Percentiles rank a stretch among this genome's conserved stretches.
These are phyloP conservation scores for Cylas formicarius DNA, from an alignment of 1,140 invertebrate species.

Conservation along the genomic window DNA sequence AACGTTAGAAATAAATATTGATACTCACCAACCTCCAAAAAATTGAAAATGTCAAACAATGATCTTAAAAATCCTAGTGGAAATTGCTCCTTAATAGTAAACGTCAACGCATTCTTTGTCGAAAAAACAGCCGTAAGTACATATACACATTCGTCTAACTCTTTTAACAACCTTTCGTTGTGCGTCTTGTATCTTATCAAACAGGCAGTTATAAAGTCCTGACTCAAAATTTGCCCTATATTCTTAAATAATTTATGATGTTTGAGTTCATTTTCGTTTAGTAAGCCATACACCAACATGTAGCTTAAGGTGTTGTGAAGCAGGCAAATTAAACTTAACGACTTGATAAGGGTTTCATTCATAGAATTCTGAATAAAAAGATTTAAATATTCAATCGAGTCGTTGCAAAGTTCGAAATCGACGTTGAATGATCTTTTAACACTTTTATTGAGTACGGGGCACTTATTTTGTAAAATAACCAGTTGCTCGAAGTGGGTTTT, in stretches of 20 bases:
- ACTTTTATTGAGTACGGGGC: not conserved
- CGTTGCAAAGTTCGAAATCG: slow-evolving; percentile 6
- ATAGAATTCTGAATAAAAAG: slow-evolving; percentile 2
- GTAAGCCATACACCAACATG: slow-evolving; percentile 14
- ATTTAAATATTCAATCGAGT: slow-evolving; percentile 14
- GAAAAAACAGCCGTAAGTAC: slow-evolving; percentile 21
- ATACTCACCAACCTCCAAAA: slow-evolving; percentile 20
- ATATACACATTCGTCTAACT: slow-evolving; percentile 2
- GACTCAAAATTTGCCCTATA: slow-evolving; percentile 13
- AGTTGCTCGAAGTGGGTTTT: slow-evolving; percentile 25
- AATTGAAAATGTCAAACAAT: slow-evolving; percentile 19
- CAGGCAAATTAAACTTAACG: slow-evolving; percentile 17
- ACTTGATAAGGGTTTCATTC: slow-evolving; percentile 3
- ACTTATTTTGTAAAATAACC: slow-evolving; percentile 2
- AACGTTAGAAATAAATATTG: no score
- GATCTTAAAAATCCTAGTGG: slow-evolving; percentile 18
- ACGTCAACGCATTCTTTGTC: slow-evolving; percentile 10
- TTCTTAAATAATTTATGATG: slow-evolving; percentile 7
- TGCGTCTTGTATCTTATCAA: slow-evolving; percentile 13
- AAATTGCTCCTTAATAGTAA: slow-evolving; percentile 18
- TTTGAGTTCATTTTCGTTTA: slow-evolving; percentile 13
- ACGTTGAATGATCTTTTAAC: slow-evolving; percentile 12
- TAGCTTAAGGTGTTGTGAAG: slow-evolving; percentile 20
- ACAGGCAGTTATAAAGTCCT: slow-evolving; percentile 3
- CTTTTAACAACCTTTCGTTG: slow-evolving; percentile 10